Base-by-base conservation (phyloP, 2,888 invertebrate species). In the Diplazon laetatorius region DNA sequence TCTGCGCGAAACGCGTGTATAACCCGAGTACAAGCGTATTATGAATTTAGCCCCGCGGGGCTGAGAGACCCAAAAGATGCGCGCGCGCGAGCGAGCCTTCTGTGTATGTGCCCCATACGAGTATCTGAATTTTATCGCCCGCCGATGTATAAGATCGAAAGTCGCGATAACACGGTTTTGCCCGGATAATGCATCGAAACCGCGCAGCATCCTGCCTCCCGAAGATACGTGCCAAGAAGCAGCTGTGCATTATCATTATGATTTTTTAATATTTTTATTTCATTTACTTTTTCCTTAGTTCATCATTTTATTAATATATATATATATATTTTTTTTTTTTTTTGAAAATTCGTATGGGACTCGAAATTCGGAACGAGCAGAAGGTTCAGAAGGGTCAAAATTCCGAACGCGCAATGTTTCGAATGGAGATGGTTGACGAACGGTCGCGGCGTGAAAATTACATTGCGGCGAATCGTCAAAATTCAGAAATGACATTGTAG, bases 1-100 rank as follows among this genome's bases (percentile, higher is more conserved):
- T 44, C 35, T 39, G 35, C 42, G 30, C 22, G 46, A 42, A 18
- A 42, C 46, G 25, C n/a, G 14, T 63, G 52, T 57, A 57, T 18
- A 35, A 46, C 22, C n/a, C 37, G 42, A 46, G 55, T 74, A 74
- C 74, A 69, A n/a, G n/a, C n/a, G n/a, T n/a, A n/a, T n/a, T 75
- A 78, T 78, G 71, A 75, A 78, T 78, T 78, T 66, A 75, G 66
- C 62, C 66, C 44, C 14, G 35, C 14, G 35, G 50, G 75, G 66
- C 66, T 52, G 14, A 63, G 48, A 18, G 55, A 22, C 37, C 22
- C 25, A 12, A 18, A 16, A 35, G 50, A 14, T 6, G 5, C 18
- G 48, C 44, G 25, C 30, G 22, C 14, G 14, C 4, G 5, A n/a
- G 48, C 44, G 25, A 18, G 22, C 14, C 39, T n/a, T 44, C 9